These are phyloP conservation scores for Scatophagus argus DNA, from an alignment of 2,113 vertebrate species.

Conservation along the genomic window DNA sequence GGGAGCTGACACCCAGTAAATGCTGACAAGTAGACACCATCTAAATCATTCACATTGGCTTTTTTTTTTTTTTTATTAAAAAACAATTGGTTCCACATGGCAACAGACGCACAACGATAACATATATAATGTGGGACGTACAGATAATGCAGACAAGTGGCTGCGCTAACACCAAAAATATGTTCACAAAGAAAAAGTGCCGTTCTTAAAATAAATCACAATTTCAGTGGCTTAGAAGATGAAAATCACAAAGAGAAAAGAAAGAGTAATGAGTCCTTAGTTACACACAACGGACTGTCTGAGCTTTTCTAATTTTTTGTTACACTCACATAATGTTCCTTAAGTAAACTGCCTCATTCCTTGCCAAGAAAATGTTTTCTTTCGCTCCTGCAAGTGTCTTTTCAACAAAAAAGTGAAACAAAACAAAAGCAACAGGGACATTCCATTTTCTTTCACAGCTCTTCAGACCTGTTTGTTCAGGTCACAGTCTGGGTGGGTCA, in stretches of 20 bases:
- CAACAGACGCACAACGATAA: slow-evolving; percentile 31
- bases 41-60: slow-evolving; percentile 65
- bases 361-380: slow-evolving; percentile 39
- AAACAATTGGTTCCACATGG: slow-evolving; percentile 72
- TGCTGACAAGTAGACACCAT: slow-evolving; percentile 62
- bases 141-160: slow-evolving; percentile 53
- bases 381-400: slow-evolving; percentile 9
- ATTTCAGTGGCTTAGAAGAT: slow-evolving; percentile 13
- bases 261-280: slow-evolving; percentile 7
- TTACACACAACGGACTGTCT: not conserved
- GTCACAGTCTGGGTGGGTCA: slow-evolving; percentile 55
- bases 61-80: slow-evolving; percentile 57
- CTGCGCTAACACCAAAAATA: slow-evolving; percentile 54
- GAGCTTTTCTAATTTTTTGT: not conserved
- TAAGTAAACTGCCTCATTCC: slow-evolving; percentile 15
- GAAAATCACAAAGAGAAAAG: slow-evolving; percentile 23
- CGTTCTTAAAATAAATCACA: slow-evolving; percentile 49
- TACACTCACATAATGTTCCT: slow-evolving; percentile 15
- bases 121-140: slow-evolving; percentile 43
- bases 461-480: slow-evolving; percentile 69
- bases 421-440: slow-evolving; percentile 57
- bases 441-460: slow-evolving; percentile 57
- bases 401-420: slow-evolving; percentile 32
- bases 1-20: slow-evolving; percentile 68
- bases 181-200: slow-evolving; percentile 40